These are phyloP conservation scores for Drosophila colorata DNA, from an alignment of 2,888 invertebrate species.

Conservation along the genomic window DNA sequence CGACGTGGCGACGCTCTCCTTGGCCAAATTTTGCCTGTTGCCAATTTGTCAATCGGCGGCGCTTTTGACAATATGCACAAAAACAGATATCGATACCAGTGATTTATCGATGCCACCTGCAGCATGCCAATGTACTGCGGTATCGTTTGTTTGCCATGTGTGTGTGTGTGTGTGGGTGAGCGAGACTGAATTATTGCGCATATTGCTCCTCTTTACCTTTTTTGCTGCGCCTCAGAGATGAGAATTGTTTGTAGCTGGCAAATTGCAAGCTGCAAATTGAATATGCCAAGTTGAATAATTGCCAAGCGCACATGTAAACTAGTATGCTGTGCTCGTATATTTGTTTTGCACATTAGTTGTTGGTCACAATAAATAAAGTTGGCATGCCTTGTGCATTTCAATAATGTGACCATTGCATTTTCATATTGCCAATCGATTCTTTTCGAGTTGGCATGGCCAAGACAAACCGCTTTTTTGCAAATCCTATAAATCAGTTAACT, in stretches of 20 bases:
- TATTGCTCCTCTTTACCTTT: conserved; percentile 43
- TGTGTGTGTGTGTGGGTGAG: conserved; percentile 21
- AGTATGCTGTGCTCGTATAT: conserved; percentile 16
- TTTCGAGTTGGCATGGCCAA: conserved; percentile 5
- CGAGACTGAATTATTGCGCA: conserved; percentile 19
- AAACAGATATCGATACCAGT: conserved; percentile 55
- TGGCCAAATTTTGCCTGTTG: conserved; percentile 55
- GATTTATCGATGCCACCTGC: conserved; percentile 74
- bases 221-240: conserved; percentile 34
- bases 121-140: conserved; percentile 19
- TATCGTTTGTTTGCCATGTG: conserved; percentile 5
- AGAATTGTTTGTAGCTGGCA: conserved; percentile 15
- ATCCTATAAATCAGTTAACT: conserved; percentile 23
- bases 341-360: conserved; percentile 8
- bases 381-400: conserved; percentile 29
- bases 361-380: conserved; percentile 28
- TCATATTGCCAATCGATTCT: conserved; percentile 18
- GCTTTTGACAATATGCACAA: conserved; percentile 54
- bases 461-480: conserved; percentile 8
- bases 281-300: conserved; percentile 36
- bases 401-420: conserved; percentile 17
- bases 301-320: conserved; percentile 26
- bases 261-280: conserved; percentile 31
- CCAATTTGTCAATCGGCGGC: conserved; percentile 60
- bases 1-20: conserved; percentile 39